Conservation (phyloP, 2,113 vertebrate species). For the Aptenodytes forsteri region DNA sequence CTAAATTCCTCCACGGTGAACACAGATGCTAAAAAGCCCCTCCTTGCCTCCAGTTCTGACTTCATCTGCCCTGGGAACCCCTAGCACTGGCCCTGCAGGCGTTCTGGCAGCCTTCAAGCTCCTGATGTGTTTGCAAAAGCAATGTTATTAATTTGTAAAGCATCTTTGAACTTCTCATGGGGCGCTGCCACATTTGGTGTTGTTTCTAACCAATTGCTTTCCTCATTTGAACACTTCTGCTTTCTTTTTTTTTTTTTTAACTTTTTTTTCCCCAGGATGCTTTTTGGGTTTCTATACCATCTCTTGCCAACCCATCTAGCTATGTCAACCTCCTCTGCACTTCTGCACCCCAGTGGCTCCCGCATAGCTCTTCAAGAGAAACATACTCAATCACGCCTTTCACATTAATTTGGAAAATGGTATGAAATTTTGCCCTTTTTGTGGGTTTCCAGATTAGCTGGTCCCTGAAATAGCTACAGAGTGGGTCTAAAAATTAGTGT, state of each 20-base stretch:
- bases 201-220: background rate
- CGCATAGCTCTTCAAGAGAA: accelerated
- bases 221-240: background rate
- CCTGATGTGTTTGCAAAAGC: background rate
- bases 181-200: background rate
- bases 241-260: background rate
- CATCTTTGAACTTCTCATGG: background rate
- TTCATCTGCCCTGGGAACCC: background rate
- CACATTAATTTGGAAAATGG: background rate
- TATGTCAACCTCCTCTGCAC: background rate
- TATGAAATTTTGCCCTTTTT: background rate
- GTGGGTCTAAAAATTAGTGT: background rate
- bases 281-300: background rate
- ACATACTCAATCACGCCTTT: background rate
- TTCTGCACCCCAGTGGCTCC: background rate
- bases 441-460: background rate
- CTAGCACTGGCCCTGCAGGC: background rate
- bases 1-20: background rate
- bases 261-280: background rate
- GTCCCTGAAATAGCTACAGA: background rate
- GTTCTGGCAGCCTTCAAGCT: background rate
- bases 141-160: background rate
- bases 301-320: background rate
- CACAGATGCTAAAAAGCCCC: background rate
- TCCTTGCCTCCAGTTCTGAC: background rate